A percentile compares a stretch with the other conserved stretches of the same genome.
phyloP scores from a whole-genome alignment of 2,797 vertebrate genomes.

The Danio aesculapii region DNA sequence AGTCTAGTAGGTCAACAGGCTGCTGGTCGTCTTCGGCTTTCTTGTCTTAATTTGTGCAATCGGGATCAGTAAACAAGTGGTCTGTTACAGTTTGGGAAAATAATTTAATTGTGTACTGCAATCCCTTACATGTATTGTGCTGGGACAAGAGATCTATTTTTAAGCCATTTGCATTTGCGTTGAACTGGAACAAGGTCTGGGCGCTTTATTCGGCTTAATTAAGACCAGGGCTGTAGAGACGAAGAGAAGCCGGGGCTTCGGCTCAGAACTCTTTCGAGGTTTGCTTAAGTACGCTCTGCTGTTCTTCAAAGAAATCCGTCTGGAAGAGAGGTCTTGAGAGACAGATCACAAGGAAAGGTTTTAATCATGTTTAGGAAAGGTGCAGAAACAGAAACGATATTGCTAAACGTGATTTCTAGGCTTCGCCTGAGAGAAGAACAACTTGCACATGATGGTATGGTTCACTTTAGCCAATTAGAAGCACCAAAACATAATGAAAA shows the following conservation, averaged over 20 bases:
- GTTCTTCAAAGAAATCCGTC: slow-evolving; percentile 24
- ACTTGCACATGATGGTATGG: not conserved
- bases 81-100: slow-evolving; percentile 61
- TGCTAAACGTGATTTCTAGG: not conserved
- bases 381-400: slow-evolving; percentile 3
- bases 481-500: not conserved
- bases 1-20: slow-evolving; percentile 61
- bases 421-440: not conserved
- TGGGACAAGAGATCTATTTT: slow-evolving; percentile 54
- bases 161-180: slow-evolving; percentile 53
- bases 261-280: slow-evolving; percentile 31
- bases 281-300: slow-evolving; percentile 22
- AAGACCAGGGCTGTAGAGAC: slow-evolving; percentile 42
- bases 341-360: slow-evolving; percentile 14
- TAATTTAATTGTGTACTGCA: slow-evolving; percentile 59
- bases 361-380: slow-evolving; percentile 23
- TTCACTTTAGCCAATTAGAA: not conserved
- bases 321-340: slow-evolving; percentile 16
- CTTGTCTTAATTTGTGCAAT: slow-evolving; percentile 65
- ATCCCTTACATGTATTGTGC: slow-evolving; percentile 43
- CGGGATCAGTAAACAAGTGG: slow-evolving; percentile 67
- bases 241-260: not conserved
- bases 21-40: slow-evolving; percentile 61
- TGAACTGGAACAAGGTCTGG: slow-evolving; percentile 51
- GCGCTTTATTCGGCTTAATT: slow-evolving; percentile 54